phyloP scores from a whole-genome alignment of 2,113 vertebrate species.

The Myiozetetes cayanensis region DNA sequence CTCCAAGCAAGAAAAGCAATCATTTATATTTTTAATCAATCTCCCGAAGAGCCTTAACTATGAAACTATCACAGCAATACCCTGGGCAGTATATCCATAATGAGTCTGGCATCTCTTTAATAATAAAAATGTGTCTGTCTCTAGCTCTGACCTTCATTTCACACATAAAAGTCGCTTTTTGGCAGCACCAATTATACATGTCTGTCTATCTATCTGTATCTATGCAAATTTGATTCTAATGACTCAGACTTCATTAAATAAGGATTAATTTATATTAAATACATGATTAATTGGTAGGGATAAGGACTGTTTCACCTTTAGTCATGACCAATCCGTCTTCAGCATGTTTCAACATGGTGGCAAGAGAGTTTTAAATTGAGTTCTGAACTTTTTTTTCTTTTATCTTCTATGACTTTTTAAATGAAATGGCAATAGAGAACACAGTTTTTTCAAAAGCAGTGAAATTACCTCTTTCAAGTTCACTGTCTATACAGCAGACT shows the following conservation, averaged over 20 bases:
- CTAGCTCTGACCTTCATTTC: slow-evolving; percentile 1
- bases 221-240: neutral
- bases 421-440: neutral
- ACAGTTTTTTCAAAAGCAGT: neutral
- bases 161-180: neutral
- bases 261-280: slow-evolving; percentile 23
- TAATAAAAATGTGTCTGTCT: neutral
- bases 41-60: neutral
- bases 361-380: neutral
- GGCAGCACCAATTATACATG: neutral
- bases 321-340: neutral
- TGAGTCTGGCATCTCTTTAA: neutral
- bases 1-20: neutral
- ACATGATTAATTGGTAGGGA: neutral
- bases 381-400: neutral
- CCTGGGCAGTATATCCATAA: neutral
- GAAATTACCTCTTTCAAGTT: neutral
- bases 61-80: neutral
- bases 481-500: neutral
- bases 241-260: slow-evolving; percentile 11
- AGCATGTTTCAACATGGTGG: neutral
- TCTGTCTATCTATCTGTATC: neutral
- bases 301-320: neutral
- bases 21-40: slow-evolving; percentile 14
- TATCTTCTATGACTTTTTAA: neutral